A percentile compares a stretch with the other conserved stretches of the same genome.
These are phyloP conservation scores for Ellobius talpinus DNA, from an alignment of 2,113 vertebrate species.

Conservation along the genomic window DNA sequence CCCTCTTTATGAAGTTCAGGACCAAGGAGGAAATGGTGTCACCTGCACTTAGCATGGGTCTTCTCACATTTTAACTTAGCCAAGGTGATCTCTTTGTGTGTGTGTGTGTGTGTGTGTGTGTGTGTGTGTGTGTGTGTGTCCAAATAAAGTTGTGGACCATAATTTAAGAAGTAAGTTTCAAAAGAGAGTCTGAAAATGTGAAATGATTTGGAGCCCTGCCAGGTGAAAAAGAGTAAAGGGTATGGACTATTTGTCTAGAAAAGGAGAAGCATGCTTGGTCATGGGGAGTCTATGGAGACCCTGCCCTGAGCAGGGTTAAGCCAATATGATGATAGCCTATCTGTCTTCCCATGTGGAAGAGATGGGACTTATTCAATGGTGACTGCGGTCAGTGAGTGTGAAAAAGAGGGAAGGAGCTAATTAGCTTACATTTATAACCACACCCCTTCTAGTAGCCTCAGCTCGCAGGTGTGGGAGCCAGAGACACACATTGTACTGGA, in stretches of 20 bases:
- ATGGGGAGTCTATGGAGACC: too few species aligned
- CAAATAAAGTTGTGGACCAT: neutral
- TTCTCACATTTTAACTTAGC: neutral
- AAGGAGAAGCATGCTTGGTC: neutral
- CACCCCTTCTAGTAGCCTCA: neutral
- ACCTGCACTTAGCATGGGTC: neutral
- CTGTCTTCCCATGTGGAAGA: neutral
- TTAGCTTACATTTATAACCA: neutral
- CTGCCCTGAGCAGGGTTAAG: neutral
- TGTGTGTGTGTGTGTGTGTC: neutral
- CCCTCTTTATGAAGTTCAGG: neutral
- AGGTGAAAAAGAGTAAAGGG: neutral
- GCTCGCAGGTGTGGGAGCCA: neutral
- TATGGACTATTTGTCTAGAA: neutral
- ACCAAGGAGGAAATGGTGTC: neutral
- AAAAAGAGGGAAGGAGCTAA: neutral
- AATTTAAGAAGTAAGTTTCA: neutral
- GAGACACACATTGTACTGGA: neutral
- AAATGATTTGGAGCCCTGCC: neutral
- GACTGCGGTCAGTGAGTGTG: neutral
- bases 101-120: neutral
- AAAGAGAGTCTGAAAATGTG: neutral
- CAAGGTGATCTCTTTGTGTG: neutral
- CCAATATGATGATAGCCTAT: neutral
- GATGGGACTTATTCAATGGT: neutral